A percentile compares a stretch with the other conserved stretches of the same genome.
These are phyloP conservation scores for Ditula angustiorana DNA, from an alignment of 2,888 invertebrate species.

Conservation along the genomic window DNA sequence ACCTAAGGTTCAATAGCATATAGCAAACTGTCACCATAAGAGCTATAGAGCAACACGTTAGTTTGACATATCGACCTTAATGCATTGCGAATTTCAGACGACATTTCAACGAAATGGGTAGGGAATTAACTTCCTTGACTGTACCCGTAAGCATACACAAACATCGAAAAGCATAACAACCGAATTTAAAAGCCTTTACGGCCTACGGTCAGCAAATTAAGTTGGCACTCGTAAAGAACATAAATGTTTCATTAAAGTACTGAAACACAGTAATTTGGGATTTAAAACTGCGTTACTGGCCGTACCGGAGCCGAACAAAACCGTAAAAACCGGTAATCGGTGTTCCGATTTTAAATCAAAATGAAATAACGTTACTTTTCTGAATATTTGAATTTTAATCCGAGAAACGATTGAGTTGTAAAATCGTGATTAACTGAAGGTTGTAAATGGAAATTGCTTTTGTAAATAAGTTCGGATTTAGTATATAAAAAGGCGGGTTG, in stretches of 20 bases:
- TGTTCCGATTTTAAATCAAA: slow-evolving; percentile 23
- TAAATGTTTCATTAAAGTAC: slow-evolving; percentile 50
- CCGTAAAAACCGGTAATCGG: slow-evolving; percentile 25
- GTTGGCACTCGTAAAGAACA: slow-evolving; percentile 45
- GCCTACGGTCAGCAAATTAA: slow-evolving; percentile 36
- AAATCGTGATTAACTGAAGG: slow-evolving; percentile 9
- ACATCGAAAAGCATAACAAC: slow-evolving; percentile 12
- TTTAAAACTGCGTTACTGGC: slow-evolving; percentile 38
- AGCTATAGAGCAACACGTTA: too few relatives aligned
- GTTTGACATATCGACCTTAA: too few relatives aligned
- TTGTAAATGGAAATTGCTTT: slow-evolving; percentile 20
- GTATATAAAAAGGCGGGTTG: too few relatives aligned
- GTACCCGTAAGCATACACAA: not conserved
- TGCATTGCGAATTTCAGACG: too few relatives aligned
- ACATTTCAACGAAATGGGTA: too few relatives aligned
- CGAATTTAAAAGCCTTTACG: slow-evolving; percentile 2
- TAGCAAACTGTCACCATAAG: too few relatives aligned
- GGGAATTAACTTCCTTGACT: too few relatives aligned
- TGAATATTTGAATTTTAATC: not conserved
- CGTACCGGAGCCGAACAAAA: slow-evolving; percentile 12
- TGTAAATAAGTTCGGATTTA: not conserved
- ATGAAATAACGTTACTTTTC: slow-evolving; percentile 21
- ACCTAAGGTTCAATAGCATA: too few relatives aligned
- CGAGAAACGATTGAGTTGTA: slow-evolving; percentile 6
- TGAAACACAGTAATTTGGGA: slow-evolving; percentile 45